Evolutionary conservation across 2,113 vertebrate species (phyloP), one percentile per base, ranked within the genome.

Genomic region (Gadus macrocephalus): DNA sequence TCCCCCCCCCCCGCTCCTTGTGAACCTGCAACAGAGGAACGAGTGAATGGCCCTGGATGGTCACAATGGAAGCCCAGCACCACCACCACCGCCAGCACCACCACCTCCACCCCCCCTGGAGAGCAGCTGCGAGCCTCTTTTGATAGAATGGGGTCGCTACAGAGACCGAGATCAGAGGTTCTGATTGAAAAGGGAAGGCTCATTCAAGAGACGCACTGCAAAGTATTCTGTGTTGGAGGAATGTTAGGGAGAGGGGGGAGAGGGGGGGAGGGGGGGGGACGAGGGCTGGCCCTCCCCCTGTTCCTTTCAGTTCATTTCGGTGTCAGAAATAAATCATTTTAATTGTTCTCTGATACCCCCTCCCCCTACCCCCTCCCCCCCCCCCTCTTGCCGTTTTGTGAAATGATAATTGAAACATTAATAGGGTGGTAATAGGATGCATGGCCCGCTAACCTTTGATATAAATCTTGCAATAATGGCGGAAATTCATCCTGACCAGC

Each of bases 361-460:
- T 49, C 7, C 42, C 42, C 42, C 7, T 12, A 49, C 6, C 42
- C 42, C 42, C 3, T 12, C 42, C 42, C 74, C 77, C 79, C 61
- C 72, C 78, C 75, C 59, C 74, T 78, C 68, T 78, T 74, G 79
- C 74, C 78, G 73, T 87, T 89, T 67, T 72, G 71, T 78, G 66
- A 85, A 86, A 84, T 78, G 74, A 90, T 89, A 87, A 90, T 90
- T 90, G 78, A 89, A 91, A 86, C 85, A 88, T 88, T 89, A 88
- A 90, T 90, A 84, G 85, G 84, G 77, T 77, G 62, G 81, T 89
- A 90, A 89, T 89, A 83, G 86, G 79, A 76, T 81, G 74, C 74
- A 84, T 85, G 87, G 90, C 90, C 85, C 42, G 67, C 78, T 90
- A 88, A 91, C 90, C 89, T 91, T 91, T 90, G 87, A 85, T 84